A percentile compares a stretch with the other conserved stretches of the same genome.
Evolutionary conservation across 2,797 vertebrate species (phyloP).

Genomic region (Tadarida brasiliensis): DNA sequence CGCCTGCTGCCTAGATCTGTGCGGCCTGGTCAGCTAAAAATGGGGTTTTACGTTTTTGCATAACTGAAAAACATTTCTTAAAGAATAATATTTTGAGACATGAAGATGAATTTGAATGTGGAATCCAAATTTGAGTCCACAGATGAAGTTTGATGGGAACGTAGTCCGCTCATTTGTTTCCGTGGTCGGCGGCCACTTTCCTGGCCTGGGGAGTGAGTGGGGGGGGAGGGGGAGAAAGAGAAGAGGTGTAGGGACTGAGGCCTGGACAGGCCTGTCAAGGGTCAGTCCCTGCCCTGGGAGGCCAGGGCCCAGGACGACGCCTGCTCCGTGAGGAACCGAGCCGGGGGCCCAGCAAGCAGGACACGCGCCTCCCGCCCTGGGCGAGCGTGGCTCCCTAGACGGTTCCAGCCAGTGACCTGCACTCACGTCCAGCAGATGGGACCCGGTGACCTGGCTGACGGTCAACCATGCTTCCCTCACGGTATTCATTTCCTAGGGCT

Average conservation of each 20-base stretch:
- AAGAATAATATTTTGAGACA: neutral
- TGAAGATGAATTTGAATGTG: neutral
- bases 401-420: no score
- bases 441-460: rapidly evolving
- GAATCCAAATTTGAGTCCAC: neutral
- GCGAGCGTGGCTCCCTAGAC: neutral
- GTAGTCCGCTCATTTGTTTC: neutral
- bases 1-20: neutral
- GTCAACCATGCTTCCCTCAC: neutral
- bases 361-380: no score
- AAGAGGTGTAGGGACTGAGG: neutral
- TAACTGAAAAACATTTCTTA: neutral
- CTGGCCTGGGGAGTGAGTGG: neutral
- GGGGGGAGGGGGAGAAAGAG: no score
- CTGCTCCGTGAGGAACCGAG: rapidly evolving
- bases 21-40: neutral
- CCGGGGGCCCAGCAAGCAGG: neutral
- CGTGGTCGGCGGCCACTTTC: neutral
- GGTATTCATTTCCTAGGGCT: neutral
- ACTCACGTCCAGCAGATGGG: neutral
- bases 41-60: neutral
- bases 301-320: neutral
- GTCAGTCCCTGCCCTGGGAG: neutral
- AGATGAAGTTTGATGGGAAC: neutral
- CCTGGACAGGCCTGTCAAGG: neutral